phyloP scores from a whole-genome alignment of 92 coral and sea anemone species.

The Micromussa lordhowensis region DNA sequence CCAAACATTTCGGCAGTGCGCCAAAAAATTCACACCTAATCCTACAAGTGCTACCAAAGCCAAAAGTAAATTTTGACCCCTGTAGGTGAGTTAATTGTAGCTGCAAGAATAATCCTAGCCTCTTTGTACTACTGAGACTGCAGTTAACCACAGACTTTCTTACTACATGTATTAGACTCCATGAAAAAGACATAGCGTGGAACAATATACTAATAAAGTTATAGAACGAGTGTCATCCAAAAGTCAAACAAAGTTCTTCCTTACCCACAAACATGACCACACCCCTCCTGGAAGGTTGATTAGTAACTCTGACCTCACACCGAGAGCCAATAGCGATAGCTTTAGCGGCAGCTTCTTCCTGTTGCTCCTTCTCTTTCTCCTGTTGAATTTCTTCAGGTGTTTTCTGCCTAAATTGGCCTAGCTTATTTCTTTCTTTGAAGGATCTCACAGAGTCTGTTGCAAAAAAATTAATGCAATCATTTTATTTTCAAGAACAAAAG shows the following conservation, averaged over 20 bases:
- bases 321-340: constrained; percentile 90
- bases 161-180: too few relatives aligned
- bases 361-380: constrained; percentile 70
- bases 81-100: too few relatives aligned
- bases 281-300: constrained; percentile 79
- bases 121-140: too few relatives aligned
- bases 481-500: background rate
- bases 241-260: constrained; percentile 1
- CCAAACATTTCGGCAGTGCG: too few relatives aligned
- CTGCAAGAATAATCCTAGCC: too few relatives aligned
- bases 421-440: constrained; percentile 86
- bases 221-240: too few relatives aligned
- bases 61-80: too few relatives aligned
- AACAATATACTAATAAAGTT: too few relatives aligned
- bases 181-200: too few relatives aligned
- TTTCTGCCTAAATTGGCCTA: constrained; percentile 84
- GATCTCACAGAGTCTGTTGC: constrained; percentile 92
- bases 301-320: constrained; percentile 85
- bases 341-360: constrained; percentile 85
- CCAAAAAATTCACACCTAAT: too few relatives aligned
- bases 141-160: background rate
- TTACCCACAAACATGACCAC: constrained; percentile 93
- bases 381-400: constrained; percentile 81
- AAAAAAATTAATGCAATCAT: background rate
- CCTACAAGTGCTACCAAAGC: too few relatives aligned